Base-by-base conservation (phyloP, 2,888 invertebrate species). In the Sphaerophoria rueppellii region DNA sequence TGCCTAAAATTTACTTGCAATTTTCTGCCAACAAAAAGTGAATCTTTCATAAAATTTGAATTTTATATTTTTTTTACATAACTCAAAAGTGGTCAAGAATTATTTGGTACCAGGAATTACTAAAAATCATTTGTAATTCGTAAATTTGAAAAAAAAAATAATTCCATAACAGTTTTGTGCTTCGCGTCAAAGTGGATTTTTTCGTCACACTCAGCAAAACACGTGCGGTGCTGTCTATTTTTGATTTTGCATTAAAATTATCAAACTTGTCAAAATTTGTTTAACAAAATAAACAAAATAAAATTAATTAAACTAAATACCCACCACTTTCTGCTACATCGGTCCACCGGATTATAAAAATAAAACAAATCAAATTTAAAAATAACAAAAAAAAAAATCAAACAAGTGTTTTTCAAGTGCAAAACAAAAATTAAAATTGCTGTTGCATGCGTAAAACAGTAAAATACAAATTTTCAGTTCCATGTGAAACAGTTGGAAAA, bases 161-260 rank as follows among this genome's bases (percentile, higher is more conserved):
- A 40, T 67, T 54, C 67, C 52, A 40, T 67, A 67, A 67, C 67
- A 54, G 67, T 67, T 67, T 14, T 67, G 37, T 67, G 54, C 54
- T 67, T 67, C 67, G 52, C 54, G 40, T 52, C 40, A 65, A 50
- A 82, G 73, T 73, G 72, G 70, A 77, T 43, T 72, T 72, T 35
- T 35, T 46, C 11, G 4, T 0, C 50, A 16, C 46, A 11, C 4
- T 24, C 54, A 12, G 11, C 24, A 35, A 55, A 73, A 61, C 82
- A 82, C 82, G 82, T 82, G 57, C 61, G 75, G 57, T 57, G 80
- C 70, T 74, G 69, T 69, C 61, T 46, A 69, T 60, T 78, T 11
- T 14, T 50, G 24, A 34, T 48, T 37, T 52, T 72, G 24, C 48
- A 50, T 54, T 7, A 48, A 12, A 16, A 57, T 35, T 52, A 24